Base-by-base conservation (phyloP, 2,113 vertebrate species). In the Lepisosteus oculatus region DNA sequence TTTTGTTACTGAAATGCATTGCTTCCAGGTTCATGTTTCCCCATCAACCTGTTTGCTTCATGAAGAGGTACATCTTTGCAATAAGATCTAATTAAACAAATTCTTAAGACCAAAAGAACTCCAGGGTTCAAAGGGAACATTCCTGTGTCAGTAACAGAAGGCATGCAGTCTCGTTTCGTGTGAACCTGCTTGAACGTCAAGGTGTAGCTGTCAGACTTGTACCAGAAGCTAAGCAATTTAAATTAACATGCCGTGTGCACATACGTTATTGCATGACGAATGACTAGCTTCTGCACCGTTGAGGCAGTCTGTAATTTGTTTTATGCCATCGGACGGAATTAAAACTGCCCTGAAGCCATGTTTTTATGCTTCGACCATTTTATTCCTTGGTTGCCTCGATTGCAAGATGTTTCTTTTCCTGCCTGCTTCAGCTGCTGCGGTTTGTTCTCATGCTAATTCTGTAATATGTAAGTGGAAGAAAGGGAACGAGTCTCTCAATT, bases 1-100 rank as follows among this genome's bases (percentile, higher is more conserved):
- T 29, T 29, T 29, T 29, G 67, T 67, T 9, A n/a, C 45, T 62
- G 55, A 72, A 71, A 80, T 79, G 74, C 75, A 70, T 62, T 8
- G 64, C 68, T 72, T 68, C 70, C 44, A 43, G 17, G 67, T 54
- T 76, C 62, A 59, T 4, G 17, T 42, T 7, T 8, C 42, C 43
- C 6, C 13, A 29, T 15, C 29, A 29, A 4, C 9, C 54, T 67
- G 43, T 13, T 65, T 47, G 47, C 57, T 8, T 43, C 45, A 42
- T 51, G 55, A 65, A 14, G 41, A 4, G 13, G 17, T 55, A 63
- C 9, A 14, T 54, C 4, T 29, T 29, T 29, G 29, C 2, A 2
- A 29, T 29, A 29, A 29, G 29, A 29, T 29, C 29, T 29, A 29
- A 29, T 29, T 29, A 29, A 29, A 51, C 47, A 51, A 5, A 51